Conservation (phyloP, 2,797 vertebrate genomes). For the Crenuchus spilurus region DNA sequence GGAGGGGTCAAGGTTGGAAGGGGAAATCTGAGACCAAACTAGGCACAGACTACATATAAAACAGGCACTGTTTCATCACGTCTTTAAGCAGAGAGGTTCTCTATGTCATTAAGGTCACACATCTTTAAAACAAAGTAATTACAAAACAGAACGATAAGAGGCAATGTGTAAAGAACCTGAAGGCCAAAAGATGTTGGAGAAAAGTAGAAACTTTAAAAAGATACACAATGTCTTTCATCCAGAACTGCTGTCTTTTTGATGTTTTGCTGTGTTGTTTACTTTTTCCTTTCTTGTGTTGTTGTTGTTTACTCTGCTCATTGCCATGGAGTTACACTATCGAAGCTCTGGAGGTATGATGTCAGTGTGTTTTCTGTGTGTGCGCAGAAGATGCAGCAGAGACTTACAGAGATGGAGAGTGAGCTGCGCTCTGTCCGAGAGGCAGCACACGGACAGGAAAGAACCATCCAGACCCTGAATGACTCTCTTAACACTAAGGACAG, state of each 20-base stretch:
- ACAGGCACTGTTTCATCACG: too few relatives aligned
- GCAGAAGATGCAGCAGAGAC: constrained; percentile 86
- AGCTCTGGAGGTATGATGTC: constrained; percentile 4
- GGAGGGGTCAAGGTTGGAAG: too few relatives aligned
- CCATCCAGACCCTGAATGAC: constrained; percentile 82
- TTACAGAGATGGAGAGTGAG: constrained; percentile 82
- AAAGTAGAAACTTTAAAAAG: too few relatives aligned
- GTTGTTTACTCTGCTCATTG: constrained; percentile 15
- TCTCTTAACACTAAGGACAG: constrained; percentile 80
- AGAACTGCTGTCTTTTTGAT: not conserved
- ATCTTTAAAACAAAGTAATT: too few relatives aligned
- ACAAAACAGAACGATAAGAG: too few relatives aligned
- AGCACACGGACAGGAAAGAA: constrained; percentile 81
- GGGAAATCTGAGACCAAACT: too few relatives aligned
- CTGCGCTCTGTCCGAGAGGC: constrained; percentile 78
- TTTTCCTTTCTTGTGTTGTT: not conserved
- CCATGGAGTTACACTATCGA: constrained; percentile 1
- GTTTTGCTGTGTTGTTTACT: not conserved
- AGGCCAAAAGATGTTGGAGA: too few relatives aligned
- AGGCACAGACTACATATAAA: too few relatives aligned
- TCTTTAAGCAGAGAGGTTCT: too few relatives aligned
- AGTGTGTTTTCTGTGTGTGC: constrained; percentile 21
- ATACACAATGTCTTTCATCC: too few relatives aligned
- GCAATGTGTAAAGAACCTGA: too few relatives aligned
- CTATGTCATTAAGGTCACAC: too few relatives aligned